Evolutionary conservation across 1,140 invertebrate species (phyloP), one percentile per base, ranked within the genome.

Genomic region (Drosophila serrata): DNA sequence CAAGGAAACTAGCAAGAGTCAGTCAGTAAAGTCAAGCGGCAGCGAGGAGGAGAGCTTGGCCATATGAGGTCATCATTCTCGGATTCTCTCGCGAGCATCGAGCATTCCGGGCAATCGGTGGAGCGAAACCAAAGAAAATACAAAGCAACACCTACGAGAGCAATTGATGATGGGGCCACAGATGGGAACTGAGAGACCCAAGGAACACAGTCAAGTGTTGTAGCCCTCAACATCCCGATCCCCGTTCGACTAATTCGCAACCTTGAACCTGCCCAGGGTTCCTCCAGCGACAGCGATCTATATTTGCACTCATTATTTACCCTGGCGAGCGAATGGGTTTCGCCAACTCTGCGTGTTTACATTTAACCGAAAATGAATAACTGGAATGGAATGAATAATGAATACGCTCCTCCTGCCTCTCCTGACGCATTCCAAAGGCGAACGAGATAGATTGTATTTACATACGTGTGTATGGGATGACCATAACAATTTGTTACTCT

Each of bases 91-190:
- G 51, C 39, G 46, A 48, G 51, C 51, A 49, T 56, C 40, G 33
- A 22, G 35, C 77, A 90, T 90, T 85, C 86, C 85, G 68, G 59
- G 69, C 65, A 79, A 74, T 81, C 85, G 75, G 11, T 82, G 76
- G 61, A 64, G 76, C 76, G 58, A 67, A 76, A 40, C 59, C 58
- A 70, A 63, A 78, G 75, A 77, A 58, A 58, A 69, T 43, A 70
- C 33, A 58, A 58, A 40, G 46, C 62, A 69, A 69, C 65, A 58
- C 49, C 68, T 72, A 70, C 65, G 17, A 55, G 24, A 33, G 17
- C 27, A 12, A 65, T 37, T 29, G 45, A 58, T 39, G 48, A 29
- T 24, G 42, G 11, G 11, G n/a, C 6, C 13, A 13, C 17, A 6
- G 17, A 29, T 31, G 19, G 37, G 60, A 19, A 19, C 13, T 19